phyloP scores from a whole-genome alignment of 2,113 vertebrate species.

The Leucosticte australis region DNA sequence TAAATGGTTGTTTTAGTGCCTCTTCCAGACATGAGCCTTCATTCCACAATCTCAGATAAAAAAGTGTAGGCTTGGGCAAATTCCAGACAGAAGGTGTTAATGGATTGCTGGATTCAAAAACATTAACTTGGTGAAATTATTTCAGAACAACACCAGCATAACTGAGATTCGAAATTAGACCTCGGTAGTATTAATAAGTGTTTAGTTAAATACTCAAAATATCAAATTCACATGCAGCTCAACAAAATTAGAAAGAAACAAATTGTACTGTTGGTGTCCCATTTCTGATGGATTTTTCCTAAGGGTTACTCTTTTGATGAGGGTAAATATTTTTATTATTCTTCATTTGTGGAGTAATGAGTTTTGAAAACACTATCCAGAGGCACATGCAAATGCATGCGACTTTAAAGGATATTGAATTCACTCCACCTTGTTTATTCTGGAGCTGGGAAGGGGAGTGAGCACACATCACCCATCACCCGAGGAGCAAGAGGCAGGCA shows the following conservation, averaged over 20 bases:
- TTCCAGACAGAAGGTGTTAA: conserved; percentile 30
- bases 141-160: background rate
- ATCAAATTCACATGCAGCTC: background rate
- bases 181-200: background rate
- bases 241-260: background rate
- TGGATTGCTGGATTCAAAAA: conserved; percentile 2
- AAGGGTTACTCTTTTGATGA: background rate
- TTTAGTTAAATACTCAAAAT: conserved; percentile 1
- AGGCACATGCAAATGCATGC: background rate
- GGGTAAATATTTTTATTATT: conserved; percentile 17
- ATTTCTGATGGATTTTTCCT: background rate
- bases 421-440: background rate
- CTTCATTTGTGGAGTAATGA: background rate
- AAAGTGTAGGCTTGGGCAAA: background rate
- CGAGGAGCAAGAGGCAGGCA: background rate
- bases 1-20: background rate
- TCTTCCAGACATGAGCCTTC: background rate
- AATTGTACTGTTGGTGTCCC: background rate
- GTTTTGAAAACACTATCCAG: conserved; percentile 16
- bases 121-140: background rate
- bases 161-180: background rate
- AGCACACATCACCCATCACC: background rate
- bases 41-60: background rate
- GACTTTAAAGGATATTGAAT: background rate
- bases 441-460: background rate